A percentile compares a stretch with the other conserved stretches of the same genome.
phyloP scores from a whole-genome alignment of 2,113 vertebrate species.

The Anser brachyrhynchus region DNA sequence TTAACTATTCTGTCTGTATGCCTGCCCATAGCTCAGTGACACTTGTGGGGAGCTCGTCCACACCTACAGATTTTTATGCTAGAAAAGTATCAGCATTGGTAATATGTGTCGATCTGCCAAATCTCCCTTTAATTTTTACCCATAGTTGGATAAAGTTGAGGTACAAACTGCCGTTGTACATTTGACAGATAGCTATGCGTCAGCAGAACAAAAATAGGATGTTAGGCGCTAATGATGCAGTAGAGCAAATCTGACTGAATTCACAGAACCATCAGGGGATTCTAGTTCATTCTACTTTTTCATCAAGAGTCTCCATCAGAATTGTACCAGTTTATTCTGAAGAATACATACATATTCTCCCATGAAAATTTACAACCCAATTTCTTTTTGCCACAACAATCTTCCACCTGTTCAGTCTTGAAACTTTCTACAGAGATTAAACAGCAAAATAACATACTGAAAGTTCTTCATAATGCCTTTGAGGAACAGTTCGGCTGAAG shows the following conservation, averaged over 20 bases:
- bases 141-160: neutral
- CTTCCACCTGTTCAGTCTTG: neutral
- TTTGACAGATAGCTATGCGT: neutral
- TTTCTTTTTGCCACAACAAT: neutral
- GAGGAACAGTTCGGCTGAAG: neutral
- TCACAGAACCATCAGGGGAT: neutral
- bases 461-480: neutral
- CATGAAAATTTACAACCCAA: neutral
- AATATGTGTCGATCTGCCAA: neutral
- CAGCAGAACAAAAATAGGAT: neutral
- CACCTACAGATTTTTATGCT: neutral
- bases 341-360: neutral
- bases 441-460: neutral
- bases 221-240: neutral
- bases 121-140: neutral
- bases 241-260: neutral
- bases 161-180: neutral
- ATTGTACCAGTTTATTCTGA: neutral
- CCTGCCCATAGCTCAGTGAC: neutral
- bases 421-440: neutral
- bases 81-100: neutral
- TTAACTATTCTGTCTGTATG: neutral
- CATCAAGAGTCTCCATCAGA: neutral
- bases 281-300: neutral
- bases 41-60: neutral